phyloP scores from a whole-genome alignment of 2,113 vertebrate genomes.

The Platysteira castanea region DNA sequence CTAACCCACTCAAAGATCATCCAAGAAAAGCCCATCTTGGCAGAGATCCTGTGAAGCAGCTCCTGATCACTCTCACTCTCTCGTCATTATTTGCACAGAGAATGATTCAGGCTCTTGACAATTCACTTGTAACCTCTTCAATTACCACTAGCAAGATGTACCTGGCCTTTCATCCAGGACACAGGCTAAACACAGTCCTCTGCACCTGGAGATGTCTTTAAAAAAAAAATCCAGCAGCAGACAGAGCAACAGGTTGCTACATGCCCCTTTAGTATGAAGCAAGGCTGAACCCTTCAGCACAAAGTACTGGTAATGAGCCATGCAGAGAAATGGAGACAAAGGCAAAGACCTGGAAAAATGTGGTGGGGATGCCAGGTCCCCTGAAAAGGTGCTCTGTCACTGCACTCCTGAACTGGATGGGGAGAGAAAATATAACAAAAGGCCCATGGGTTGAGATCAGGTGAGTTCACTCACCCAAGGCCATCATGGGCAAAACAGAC shows the following conservation, averaged over 20 bases:
- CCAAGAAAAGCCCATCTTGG: not conserved
- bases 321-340: not conserved
- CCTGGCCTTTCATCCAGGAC: not conserved
- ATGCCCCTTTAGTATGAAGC: not conserved
- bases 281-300: not conserved
- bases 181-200: not conserved
- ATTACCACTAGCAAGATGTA: not conserved
- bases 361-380: not conserved
- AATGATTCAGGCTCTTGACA: not conserved
- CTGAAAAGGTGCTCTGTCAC: not conserved
- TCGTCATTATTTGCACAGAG: not conserved
- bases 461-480: not conserved
- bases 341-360: not conserved
- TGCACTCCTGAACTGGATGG: not conserved
- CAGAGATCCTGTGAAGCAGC: not conserved
- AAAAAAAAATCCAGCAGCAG: not conserved
- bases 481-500: not conserved
- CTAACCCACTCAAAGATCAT: not conserved
- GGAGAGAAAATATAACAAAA: not conserved
- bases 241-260: not conserved
- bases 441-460: accelerated
- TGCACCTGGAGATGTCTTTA: not conserved
- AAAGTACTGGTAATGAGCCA: not conserved
- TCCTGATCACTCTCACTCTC: not conserved
- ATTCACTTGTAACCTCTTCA: not conserved